These are phyloP conservation scores for Myotis findleyi DNA, from an alignment of 2,797 vertebrate species.

Conservation along the genomic window DNA sequence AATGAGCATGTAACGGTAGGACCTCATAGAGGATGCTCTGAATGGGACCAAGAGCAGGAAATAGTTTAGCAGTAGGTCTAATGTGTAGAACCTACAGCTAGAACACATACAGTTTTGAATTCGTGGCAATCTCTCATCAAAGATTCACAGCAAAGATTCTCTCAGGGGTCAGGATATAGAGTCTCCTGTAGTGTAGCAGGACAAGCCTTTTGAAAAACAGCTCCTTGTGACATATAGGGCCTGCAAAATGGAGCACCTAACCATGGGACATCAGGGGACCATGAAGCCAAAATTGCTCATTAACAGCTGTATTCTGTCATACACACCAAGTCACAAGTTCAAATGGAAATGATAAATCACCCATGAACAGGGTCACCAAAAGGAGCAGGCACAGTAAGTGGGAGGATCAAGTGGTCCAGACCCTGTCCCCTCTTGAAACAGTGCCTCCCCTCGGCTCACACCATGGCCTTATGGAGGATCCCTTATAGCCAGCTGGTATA, in stretches of 20 bases:
- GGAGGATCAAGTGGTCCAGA: not conserved
- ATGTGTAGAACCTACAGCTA: accelerated
- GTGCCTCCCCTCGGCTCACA: not conserved
- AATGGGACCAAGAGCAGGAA: not conserved
- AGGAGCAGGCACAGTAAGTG: accelerated
- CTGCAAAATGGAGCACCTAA: not conserved
- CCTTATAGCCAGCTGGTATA: not conserved
- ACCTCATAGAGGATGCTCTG: not conserved
- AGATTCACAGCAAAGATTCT: not conserved
- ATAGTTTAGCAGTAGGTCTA: not conserved
- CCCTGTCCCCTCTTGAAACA: not conserved
- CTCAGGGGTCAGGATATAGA: not conserved
- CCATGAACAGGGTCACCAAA: not conserved
- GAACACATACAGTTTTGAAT: not conserved
- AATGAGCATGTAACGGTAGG: not conserved
- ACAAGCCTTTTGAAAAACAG: not conserved
- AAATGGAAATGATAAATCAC: not conserved
- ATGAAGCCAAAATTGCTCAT: not conserved
- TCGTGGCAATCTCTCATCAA: no score
- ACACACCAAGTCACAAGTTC: not conserved
- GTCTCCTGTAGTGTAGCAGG: not conserved
- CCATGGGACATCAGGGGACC: not conserved
- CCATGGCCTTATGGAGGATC: not conserved
- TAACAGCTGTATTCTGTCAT: not conserved
- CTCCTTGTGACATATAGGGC: not conserved